These are phyloP conservation scores for Hippocampus mohnikei DNA, from an alignment of 2,113 vertebrate genomes.

Conservation along the genomic window DNA sequence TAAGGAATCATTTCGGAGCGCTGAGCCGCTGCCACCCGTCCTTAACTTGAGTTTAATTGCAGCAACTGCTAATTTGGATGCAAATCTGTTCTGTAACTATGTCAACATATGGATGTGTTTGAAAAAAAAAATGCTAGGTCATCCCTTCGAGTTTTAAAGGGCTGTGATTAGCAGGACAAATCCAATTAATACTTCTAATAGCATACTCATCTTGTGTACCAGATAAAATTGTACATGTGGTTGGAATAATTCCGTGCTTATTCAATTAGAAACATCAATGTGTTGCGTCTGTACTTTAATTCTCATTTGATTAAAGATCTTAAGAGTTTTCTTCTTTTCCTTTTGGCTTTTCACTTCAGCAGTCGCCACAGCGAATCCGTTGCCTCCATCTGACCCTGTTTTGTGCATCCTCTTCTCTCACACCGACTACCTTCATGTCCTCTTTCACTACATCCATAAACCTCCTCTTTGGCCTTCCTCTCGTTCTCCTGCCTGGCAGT, in stretches of 20 bases:
- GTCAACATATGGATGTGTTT: slow-evolving; percentile 55
- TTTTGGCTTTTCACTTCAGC: no score
- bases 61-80: slow-evolving; percentile 59
- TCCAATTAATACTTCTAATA: slow-evolving; percentile 3
- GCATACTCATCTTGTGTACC: background rate
- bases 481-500: no score
- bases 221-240: background rate
- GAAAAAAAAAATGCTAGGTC: slow-evolving; percentile 17
- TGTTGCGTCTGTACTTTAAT: background rate
- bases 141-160: background rate
- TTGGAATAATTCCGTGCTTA: background rate
- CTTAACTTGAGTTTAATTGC: slow-evolving; percentile 56
- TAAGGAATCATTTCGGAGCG: slow-evolving; percentile 44
- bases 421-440: no score
- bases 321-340: background rate
- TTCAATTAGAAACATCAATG: background rate
- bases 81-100: slow-evolving; percentile 47
- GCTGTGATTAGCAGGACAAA: background rate
- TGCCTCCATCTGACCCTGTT: no score
- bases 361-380: no score
- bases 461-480: no score
- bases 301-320: background rate
- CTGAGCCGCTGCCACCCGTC: slow-evolving; percentile 6
- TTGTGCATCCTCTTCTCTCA: no score
- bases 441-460: no score